Base-by-base conservation (phyloP, 2,888 invertebrate species). In the Agrochola macilenta region DNA sequence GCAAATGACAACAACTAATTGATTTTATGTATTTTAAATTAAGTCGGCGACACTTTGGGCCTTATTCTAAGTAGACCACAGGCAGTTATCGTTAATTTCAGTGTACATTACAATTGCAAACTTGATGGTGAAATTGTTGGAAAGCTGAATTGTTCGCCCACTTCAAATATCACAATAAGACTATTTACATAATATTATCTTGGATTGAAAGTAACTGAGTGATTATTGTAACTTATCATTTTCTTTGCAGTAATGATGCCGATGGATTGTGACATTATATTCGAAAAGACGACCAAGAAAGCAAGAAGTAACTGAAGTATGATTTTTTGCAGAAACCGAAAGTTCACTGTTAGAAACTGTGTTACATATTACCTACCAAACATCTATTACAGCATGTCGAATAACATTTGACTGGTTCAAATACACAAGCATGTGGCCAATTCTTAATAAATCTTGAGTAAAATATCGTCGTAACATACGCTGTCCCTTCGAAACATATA, bases 91-190 rank as follows among this genome's bases (percentile, higher is more conserved):
- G 79, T 88, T 88, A 86, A 88, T 88, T 81, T 83, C 35, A 65
- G 66, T 70, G 49, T 46, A 60, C 73, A 87, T 83, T 85, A 85
- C 87, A 87, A 87, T 87, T 87, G 87, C 87, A 85, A 88, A 83
- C 77, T 54, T 82, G 84, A 83, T 83, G 83, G 87, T 81, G 89
- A 89, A 89, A 87, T 86, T 89, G 76, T 76, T 82, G 81, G 90
- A 91, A 90, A 91, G 89, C 78, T 79, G 81, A 79, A 82, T 87
- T 79, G 71, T 61, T 68, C 87, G 81, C 91, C 91, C 87, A 91
- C 91, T 71, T 68, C 60, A 46, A 79, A 78, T 81, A 89, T 87
- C 79, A 89, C 88, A 89, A 90, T 88, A 69, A 85, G 78, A 84
- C 76, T 76, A 85, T 84, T 86, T 87, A 84, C 83, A 88, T 89